Evolutionary conservation across 1,140 invertebrate species (phyloP).

Genomic region (Papilio polyxenes): DNA sequence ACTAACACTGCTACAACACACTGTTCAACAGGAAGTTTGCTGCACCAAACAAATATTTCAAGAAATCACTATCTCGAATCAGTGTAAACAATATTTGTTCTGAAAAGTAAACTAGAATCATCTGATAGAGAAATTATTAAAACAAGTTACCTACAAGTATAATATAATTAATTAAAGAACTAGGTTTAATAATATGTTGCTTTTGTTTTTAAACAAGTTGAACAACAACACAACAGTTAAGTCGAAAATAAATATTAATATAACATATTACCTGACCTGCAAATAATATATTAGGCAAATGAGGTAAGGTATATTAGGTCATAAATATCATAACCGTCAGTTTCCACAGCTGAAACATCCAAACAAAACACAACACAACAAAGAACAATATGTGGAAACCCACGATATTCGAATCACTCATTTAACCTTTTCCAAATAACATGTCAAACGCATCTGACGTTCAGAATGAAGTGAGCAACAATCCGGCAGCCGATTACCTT

Average conservation of each 20-base stretch:
- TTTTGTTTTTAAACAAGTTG: too few species aligned
- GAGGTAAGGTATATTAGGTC: not conserved
- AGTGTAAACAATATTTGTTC: slow-evolving; percentile 15
- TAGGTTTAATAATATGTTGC: not conserved
- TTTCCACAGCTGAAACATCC: too few species aligned
- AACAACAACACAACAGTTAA: too few species aligned
- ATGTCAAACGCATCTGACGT: slow-evolving; percentile 9
- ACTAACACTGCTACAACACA: not conserved
- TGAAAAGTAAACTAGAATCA: not conserved
- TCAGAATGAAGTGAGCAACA: not conserved
- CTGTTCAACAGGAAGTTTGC: slow-evolving; percentile 5
- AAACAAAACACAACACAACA: too few species aligned
- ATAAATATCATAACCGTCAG: not conserved
- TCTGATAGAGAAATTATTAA: not conserved
- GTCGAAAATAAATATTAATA: too few species aligned
- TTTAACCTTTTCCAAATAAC: not conserved
- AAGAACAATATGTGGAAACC: not conserved
- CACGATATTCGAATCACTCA: not conserved
- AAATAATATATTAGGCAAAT: not conserved
- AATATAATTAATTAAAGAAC: not conserved
- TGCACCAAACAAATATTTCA: not conserved
- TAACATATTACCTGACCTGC: not conserved
- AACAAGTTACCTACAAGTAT: too few species aligned
- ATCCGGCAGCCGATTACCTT: slow-evolving; percentile 16
- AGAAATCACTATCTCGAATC: slow-evolving; percentile 4